Base-by-base conservation (phyloP, 2,113 vertebrate genomes). In the Anser cygnoides region DNA sequence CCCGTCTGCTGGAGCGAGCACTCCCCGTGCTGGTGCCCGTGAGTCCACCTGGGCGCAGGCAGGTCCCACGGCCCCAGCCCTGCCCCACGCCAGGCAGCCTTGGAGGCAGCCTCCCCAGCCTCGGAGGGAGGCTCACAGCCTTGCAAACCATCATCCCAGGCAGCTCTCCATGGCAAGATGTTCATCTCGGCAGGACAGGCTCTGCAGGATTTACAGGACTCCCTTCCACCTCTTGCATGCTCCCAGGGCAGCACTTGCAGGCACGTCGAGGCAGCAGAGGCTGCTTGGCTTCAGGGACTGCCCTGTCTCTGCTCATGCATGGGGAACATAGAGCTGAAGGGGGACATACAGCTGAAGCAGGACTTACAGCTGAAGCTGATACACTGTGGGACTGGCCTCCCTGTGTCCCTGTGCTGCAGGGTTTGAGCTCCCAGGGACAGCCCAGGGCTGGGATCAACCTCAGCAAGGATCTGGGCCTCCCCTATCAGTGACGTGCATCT, bases 191-290 rank as follows among this genome's bases (percentile, higher is more conserved):
- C 66, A 59, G 78, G 73, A 62, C 9, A 61, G 49, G 59, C 57
- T 90, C 39, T 18, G n/a, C 71, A 19, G 37, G 28, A 16, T 84
- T 14, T 25, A 39, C 70, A 89, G 37, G 57, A 68, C 70, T 63
- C 2, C 0, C 13, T 71, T 31, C 18, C 18, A 25, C 41, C 33
- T 58, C 57, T 59, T 25, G 14, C 2, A 1, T 0, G 0, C 22
- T 72, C 65, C 43, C 49, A 9, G 55, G 81, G 39, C 28, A 10
- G 46, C 10, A 10, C 41, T 57, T 31, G 23, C 55, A 33, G 29
- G 58, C 39, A 52, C 25, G 8, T 3, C 1, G 2, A 63, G 55
- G 58, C 11, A 16, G 3, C 22, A 41, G 16, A 46, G 59, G 37
- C 41, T 87, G 23, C 65, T 71, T 6, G 13, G 15, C 41, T 1